phyloP scores from a whole-genome alignment of 2,113 vertebrate genomes.

The Pelvicachromis taeniatus region DNA sequence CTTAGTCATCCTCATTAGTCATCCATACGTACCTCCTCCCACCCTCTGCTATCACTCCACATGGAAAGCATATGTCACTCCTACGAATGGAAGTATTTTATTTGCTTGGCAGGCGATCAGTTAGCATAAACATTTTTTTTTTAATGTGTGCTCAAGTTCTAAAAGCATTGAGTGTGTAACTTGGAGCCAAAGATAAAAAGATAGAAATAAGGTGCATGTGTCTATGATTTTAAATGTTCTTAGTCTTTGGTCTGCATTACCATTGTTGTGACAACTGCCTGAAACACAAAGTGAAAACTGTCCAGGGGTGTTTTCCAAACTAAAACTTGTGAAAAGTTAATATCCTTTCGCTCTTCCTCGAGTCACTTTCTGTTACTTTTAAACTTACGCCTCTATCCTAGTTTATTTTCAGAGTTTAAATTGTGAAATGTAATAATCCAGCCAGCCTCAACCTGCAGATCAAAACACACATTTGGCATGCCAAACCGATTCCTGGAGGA shows the following conservation, averaged over 20 bases:
- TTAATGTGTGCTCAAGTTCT: background rate
- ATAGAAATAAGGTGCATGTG: background rate
- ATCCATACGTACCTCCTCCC: constrained; percentile 36
- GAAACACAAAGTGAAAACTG: background rate
- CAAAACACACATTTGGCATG: background rate
- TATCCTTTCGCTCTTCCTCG: background rate
- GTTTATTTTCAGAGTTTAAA: constrained; percentile 12
- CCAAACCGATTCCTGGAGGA: background rate
- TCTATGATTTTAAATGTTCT: background rate
- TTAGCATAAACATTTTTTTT: constrained; percentile 5
- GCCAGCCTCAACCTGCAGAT: background rate
- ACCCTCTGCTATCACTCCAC: constrained; percentile 30
- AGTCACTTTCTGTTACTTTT: background rate
- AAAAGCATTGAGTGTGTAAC: background rate
- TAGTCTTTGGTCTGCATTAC: background rate
- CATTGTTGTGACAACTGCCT: constrained; percentile 4
- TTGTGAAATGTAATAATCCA: background rate
- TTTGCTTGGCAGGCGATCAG: background rate
- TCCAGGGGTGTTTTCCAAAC: background rate
- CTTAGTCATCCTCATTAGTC: constrained; percentile 57
- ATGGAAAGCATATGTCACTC: constrained; percentile 41
- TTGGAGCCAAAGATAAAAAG: background rate
- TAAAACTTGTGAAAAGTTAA: background rate
- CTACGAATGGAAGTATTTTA: constrained; percentile 12
- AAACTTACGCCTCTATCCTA: background rate